Evolutionary conservation across 2,113 vertebrate species (phyloP).

Genomic region (Verasper variegatus): DNA sequence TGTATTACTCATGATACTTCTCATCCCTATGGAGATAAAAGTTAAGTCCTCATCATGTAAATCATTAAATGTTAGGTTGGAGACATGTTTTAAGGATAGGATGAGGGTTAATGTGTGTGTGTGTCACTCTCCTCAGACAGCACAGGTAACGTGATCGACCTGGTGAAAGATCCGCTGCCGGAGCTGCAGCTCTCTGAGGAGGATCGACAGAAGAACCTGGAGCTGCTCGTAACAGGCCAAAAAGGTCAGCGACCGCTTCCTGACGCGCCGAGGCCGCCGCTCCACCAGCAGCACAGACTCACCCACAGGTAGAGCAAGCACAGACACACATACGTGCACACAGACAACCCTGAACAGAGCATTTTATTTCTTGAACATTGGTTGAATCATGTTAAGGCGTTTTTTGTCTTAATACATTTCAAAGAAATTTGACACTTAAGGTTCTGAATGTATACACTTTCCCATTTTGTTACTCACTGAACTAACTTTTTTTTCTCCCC

Average conservation of each 20-base stretch:
- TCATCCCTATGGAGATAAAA: too few species aligned
- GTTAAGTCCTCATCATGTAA: too few species aligned
- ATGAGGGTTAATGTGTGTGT: neutral
- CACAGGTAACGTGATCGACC: conserved; percentile 90
- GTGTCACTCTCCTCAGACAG: conserved; percentile 80
- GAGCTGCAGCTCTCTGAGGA: conserved; percentile 94
- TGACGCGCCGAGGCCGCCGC: conserved; percentile 90
- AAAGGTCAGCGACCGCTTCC: conserved; percentile 92
- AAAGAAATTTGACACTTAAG: too few species aligned
- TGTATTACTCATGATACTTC: too few species aligned
- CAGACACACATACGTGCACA: neutral
- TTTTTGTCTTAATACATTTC: neutral
- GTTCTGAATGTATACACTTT: neutral
- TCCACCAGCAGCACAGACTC: conserved; percentile 89
- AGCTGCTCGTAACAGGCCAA: conserved; percentile 96
- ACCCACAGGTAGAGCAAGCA: conserved; percentile 80
- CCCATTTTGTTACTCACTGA: neutral
- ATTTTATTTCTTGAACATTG: neutral
- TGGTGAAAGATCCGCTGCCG: conserved; percentile 92
- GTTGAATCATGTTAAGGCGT: neutral
- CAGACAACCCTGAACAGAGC: neutral
- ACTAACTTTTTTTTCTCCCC: neutral
- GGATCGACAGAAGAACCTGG: conserved; percentile 94
- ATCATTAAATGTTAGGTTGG: too few species aligned
- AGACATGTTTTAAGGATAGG: too few species aligned